Conservation (phyloP, 64 coral and sea anemone species). For the Montipora cactus region DNA sequence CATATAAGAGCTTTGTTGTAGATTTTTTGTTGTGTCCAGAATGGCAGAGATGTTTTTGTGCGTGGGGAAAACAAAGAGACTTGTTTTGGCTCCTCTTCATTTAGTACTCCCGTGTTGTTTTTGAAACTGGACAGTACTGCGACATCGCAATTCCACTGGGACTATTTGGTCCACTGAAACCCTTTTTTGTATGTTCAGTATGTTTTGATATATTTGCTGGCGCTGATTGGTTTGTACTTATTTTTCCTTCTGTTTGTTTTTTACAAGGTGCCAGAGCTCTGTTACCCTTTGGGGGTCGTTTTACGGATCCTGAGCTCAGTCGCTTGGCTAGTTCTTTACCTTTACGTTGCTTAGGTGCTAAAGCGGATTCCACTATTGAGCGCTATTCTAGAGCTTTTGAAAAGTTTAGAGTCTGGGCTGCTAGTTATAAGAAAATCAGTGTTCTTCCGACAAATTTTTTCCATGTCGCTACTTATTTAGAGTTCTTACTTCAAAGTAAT, state of each 20-base stretch:
- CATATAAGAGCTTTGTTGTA: constrained; percentile 1
- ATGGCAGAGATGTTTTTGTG: constrained; percentile 17
- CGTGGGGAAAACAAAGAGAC: constrained; percentile 35
- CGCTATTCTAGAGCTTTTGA: not conserved
- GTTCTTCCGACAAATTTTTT: not conserved
- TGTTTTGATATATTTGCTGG: constrained; percentile 11
- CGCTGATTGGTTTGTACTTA: constrained; percentile 7
- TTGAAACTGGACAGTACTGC: constrained; percentile 22
- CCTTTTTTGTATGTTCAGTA: constrained; percentile 2
- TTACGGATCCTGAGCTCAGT: not conserved
- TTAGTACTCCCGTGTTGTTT: constrained; percentile 21
- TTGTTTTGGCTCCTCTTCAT: constrained; percentile 31
- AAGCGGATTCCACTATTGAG: constrained; percentile 13
- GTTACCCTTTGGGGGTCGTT: constrained; percentile 32
- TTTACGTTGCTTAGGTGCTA: not conserved
- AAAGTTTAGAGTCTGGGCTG: constrained; percentile 33
- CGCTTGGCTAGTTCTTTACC: constrained; percentile 13
- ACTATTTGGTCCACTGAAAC: not conserved
- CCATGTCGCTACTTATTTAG: constrained; percentile 30
- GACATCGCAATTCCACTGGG: constrained; percentile 17
- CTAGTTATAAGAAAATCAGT: not conserved
- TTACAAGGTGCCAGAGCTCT: constrained; percentile 25
- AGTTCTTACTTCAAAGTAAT: constrained; percentile 45
- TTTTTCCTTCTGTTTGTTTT: not conserved
- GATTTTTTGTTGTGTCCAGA: constrained; percentile 33